Percentiles rank a stretch among this genome's conserved stretches.
These are phyloP conservation scores for Acronicta leporina DNA, from an alignment of 2,888 invertebrate species.

Conservation along the genomic window DNA sequence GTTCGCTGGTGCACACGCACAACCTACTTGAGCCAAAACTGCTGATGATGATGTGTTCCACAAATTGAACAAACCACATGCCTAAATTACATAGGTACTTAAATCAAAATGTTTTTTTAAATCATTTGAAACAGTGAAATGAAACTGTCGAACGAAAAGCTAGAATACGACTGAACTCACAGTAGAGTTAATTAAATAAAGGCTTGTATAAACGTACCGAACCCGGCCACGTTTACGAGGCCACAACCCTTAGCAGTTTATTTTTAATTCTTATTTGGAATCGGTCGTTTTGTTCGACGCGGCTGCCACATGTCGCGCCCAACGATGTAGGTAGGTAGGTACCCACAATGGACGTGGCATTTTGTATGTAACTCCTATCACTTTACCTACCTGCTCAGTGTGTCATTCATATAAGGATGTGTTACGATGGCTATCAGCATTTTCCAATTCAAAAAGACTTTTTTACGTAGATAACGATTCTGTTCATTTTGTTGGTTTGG, in stretches of 20 bases:
- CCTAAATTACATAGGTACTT: slow-evolving; percentile 12
- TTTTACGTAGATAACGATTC: too few species aligned
- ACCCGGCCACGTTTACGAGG: slow-evolving; percentile 50
- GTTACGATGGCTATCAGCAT: slow-evolving; percentile 21
- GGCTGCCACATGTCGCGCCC: slow-evolving; percentile 77
- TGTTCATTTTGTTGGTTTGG: too few species aligned
- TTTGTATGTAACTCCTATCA: slow-evolving; percentile 47
- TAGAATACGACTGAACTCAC: slow-evolving; percentile 47
- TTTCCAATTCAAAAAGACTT: slow-evolving; percentile 15
- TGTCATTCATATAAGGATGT: slow-evolving; percentile 37
- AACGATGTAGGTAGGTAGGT: slow-evolving; percentile 63
- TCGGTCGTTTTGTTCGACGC: slow-evolving; percentile 76
- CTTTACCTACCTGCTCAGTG: slow-evolving; percentile 35
- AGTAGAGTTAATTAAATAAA: slow-evolving; percentile 55
- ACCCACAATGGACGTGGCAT: slow-evolving; percentile 68
- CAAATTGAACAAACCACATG: too few species aligned
- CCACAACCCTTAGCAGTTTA: slow-evolving; percentile 57
- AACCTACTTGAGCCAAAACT: too few species aligned
- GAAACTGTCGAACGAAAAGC: slow-evolving; percentile 36
- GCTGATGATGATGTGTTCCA: too few species aligned
- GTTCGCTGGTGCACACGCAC: too few species aligned
- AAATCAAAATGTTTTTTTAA: slow-evolving; percentile 12
- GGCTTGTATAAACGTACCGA: slow-evolving; percentile 39
- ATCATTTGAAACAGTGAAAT: slow-evolving; percentile 17
- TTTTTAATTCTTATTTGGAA: slow-evolving; percentile 73